Base-by-base conservation (phyloP, 2,797 vertebrate genomes). In the Denticeps clupeoides region DNA sequence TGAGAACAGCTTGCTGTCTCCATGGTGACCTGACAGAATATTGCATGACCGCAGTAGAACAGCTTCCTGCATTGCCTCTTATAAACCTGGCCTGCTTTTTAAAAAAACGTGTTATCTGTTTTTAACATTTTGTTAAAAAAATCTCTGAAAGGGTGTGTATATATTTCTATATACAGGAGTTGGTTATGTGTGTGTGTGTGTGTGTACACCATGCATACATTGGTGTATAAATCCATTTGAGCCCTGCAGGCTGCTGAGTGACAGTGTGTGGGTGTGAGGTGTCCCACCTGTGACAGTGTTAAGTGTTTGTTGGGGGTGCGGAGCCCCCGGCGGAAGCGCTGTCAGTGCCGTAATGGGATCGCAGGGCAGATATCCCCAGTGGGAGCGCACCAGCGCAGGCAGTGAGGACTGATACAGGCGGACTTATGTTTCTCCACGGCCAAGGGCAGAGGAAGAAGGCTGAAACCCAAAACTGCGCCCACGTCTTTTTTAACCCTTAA, bases 221-320 rank as follows among this genome's bases (percentile, higher is more conserved):
- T n/a, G n/a, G n/a, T n/a, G n/a, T 26, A 21, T 37, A 32, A 16
- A 21, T 25, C 9, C 28, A 22, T 12, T 49, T 26, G 50, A 41
- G 6, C 64, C 69, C 63, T 52, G n/a, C 56, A 62, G 18, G 1
- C 18, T 60, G 79, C 56, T 80, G 72, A 82, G 58, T 61, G 58
- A 77, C 59, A 55, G 1, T 12, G 33, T 49, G 72, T 58, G 51
- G 62, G 69, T 77, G 69, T 72, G 60, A 37, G 49, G 45, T 58
- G 42, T 63, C 44, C 63, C 37, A 60, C 43, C 26, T 47, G 2
- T 56, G 53, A 44, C 57, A 13, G 45, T 23, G 2, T 44, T 18
- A 33, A 10, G 33, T 35, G 33, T 35, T 33, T 35, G 15, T 35
- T 47, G 10, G 57, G 66, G 70, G 59, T 71, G 68, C 33, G 51